phyloP scores from a whole-genome alignment of 2,888 invertebrate species.

The Clitarchus hookeri region DNA sequence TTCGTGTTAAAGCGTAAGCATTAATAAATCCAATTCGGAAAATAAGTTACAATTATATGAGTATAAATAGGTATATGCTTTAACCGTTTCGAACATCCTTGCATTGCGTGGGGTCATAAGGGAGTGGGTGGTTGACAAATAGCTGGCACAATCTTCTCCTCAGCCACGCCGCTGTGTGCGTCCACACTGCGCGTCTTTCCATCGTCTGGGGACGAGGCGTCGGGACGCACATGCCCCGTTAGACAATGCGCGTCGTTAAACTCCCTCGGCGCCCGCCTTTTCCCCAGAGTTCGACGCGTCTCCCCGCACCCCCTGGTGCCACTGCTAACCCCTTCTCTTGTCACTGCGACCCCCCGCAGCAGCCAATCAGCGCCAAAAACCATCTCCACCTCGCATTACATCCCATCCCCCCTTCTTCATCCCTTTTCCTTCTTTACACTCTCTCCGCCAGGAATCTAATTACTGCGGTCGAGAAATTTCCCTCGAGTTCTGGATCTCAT shows the following conservation, averaged over 20 bases:
- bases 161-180: no score
- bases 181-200: no score
- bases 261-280: background rate
- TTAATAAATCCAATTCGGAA: no score
- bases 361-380: conserved; percentile 9
- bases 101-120: no score
- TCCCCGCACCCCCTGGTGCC: background rate
- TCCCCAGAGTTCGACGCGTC: background rate
- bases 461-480: conserved; percentile 14
- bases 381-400: background rate
- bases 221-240: background rate
- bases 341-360: background rate
- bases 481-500: background rate
- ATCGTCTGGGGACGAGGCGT: no score
- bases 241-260: background rate
- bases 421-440: conserved; percentile 14
- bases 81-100: no score
- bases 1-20: no score
- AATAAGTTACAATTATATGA: no score
- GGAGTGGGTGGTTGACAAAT: no score
- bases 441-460: background rate
- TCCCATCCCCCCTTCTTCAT: background rate
- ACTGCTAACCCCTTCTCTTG: background rate
- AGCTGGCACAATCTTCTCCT: no score
- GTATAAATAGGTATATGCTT: no score